Percentiles rank a stretch among this genome's conserved stretches.
These are phyloP conservation scores for Eupsilia transversa DNA, from an alignment of 2,888 invertebrate genomes.

Conservation along the genomic window DNA sequence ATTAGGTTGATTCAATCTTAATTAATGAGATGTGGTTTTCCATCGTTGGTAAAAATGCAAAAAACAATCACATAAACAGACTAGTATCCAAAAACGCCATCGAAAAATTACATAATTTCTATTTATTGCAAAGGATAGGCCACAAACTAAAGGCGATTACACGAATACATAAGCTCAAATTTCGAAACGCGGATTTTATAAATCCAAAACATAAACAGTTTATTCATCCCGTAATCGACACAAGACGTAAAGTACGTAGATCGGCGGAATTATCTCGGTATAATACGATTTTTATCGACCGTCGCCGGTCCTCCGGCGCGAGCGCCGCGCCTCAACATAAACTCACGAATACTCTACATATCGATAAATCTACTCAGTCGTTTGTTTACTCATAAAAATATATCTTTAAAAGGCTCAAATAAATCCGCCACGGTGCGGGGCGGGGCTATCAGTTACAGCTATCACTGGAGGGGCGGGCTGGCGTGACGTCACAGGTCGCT, in stretches of 20 bases:
- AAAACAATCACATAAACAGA: conserved; percentile 89
- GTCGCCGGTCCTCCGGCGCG: conserved; percentile 80
- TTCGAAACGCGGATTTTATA: conserved; percentile 85
- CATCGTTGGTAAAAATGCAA: conserved; percentile 89
- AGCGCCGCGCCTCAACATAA: conserved; percentile 80
- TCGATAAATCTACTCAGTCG: conserved; percentile 91
- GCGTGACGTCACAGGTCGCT: conserved; percentile 23
- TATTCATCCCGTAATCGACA: conserved; percentile 78
- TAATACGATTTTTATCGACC: conserved; percentile 89
- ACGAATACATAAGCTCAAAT: conserved; percentile 86
- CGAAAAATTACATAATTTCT: conserved; percentile 84
- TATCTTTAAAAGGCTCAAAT: conserved; percentile 90
- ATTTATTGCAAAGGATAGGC: conserved; percentile 88
- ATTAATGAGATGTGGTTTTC: conserved; percentile 89
- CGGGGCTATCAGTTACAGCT: conserved; percentile 49
- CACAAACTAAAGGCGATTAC: conserved; percentile 86
- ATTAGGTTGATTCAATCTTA: conserved; percentile 86
- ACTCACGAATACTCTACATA: conserved; percentile 88
- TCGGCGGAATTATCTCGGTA: conserved; percentile 87
- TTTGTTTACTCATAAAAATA: conserved; percentile 90
- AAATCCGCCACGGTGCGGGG: conserved; percentile 76
- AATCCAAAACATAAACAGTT: conserved; percentile 82
- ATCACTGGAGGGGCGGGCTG: conserved; percentile 61
- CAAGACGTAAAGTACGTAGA: conserved; percentile 74
- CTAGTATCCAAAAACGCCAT: conserved; percentile 88